Evolutionary conservation across 2,797 vertebrate genomes (phyloP).

Genomic region (Morelia viridis): DNA sequence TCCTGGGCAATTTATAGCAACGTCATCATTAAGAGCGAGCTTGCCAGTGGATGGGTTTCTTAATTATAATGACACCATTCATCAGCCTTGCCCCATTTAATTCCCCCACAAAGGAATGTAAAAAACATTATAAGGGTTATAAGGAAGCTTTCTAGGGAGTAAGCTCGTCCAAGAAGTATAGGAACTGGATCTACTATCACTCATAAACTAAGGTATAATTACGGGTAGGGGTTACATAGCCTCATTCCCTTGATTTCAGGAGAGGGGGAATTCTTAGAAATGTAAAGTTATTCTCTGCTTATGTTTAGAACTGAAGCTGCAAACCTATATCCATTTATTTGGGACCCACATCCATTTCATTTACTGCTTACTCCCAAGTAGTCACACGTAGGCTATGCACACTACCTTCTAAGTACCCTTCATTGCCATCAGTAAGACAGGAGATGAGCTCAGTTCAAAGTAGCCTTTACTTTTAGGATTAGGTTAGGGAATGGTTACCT

Average conservation of each 20-base stretch:
- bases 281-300: neutral
- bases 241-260: neutral
- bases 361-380: neutral
- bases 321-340: neutral
- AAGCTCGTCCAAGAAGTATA: neutral
- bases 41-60: constrained; percentile 21
- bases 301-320: neutral
- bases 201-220: neutral
- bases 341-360: neutral
- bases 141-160: neutral
- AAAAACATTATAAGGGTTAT: neutral
- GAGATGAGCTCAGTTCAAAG: neutral
- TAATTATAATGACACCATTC: neutral
- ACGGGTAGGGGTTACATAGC: neutral
- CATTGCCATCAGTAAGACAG: neutral
- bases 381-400: neutral
- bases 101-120: neutral
- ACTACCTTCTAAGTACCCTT: neutral
- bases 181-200: neutral
- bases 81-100: neutral
- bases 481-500: too few species aligned
- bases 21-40: constrained; percentile 13
- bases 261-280: neutral
- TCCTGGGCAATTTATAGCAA: constrained; percentile 38
- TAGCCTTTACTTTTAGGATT: too few species aligned